A percentile compares a stretch with the other conserved stretches of the same genome.
These are phyloP conservation scores for Microcebus tavaratra DNA, from an alignment of 2,113 vertebrate species.

Conservation along the genomic window DNA sequence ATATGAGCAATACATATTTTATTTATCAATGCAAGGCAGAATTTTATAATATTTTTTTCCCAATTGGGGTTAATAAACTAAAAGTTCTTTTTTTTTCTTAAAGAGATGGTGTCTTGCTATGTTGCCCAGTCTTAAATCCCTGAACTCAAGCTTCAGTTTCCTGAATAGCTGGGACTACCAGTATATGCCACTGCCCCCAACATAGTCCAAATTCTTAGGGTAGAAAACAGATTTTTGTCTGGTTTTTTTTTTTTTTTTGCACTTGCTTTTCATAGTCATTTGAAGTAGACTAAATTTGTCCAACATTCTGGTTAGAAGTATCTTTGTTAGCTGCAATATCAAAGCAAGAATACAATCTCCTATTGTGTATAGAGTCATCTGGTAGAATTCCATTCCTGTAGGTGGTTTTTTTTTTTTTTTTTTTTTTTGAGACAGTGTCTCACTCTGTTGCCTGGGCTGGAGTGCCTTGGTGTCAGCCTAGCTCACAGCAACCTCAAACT, in stretches of 20 bases:
- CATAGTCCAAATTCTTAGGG: neutral
- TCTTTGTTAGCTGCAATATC: conserved; percentile 33
- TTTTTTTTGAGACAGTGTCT: too few species aligned
- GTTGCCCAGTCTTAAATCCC: neutral
- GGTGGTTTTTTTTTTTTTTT: too few species aligned
- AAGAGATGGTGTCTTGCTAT: neutral
- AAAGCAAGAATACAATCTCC: conserved; percentile 9
- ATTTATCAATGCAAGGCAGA: conserved; percentile 2
- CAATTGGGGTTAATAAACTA: neutral
- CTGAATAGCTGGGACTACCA: neutral
- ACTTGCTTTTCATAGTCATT: conserved; percentile 1
- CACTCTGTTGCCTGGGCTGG: too few species aligned
- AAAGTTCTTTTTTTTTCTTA: neutral
- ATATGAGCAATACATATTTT: conserved; percentile 11
- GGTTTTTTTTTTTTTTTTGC: neutral
- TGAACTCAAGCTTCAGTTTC: neutral
- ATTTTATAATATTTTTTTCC: conserved; percentile 38
- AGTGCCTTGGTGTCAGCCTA: too few species aligned
- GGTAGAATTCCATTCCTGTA: conserved; percentile 15
- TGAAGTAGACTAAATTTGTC: neutral
- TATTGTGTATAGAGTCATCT: neutral
- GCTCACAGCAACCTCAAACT: too few species aligned
- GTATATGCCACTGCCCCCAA: neutral
- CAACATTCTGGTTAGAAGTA: neutral
- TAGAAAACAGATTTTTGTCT: neutral